Evolutionary conservation across 2,797 vertebrate species (phyloP).

Genomic region (Crenuchus spilurus): DNA sequence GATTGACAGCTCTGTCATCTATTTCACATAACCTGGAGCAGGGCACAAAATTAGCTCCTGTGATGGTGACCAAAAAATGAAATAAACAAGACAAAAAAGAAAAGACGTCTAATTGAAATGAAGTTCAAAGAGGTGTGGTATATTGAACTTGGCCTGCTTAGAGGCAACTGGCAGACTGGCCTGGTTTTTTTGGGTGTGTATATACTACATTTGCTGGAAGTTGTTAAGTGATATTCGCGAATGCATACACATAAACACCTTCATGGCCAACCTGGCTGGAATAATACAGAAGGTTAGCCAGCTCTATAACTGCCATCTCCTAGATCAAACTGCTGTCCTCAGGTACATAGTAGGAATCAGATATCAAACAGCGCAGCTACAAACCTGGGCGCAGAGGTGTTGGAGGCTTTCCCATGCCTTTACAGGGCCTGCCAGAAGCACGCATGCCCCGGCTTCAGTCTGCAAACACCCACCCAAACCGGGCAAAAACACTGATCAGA

Average conservation of each 20-base stretch:
- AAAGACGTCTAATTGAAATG: slow-evolving; percentile 75
- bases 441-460: slow-evolving; percentile 55
- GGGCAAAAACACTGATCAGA: slow-evolving; percentile 31
- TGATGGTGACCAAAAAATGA: slow-evolving; percentile 79
- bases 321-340: slow-evolving; percentile 73
- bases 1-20: slow-evolving; percentile 73
- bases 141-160: slow-evolving; percentile 5
- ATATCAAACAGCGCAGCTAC: slow-evolving; percentile 67
- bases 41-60: slow-evolving; percentile 76
- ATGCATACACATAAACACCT: neutral
- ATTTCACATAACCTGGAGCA: slow-evolving; percentile 78
- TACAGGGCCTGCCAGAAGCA: slow-evolving; percentile 60
- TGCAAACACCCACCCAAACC: slow-evolving; percentile 52
- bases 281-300: slow-evolving; percentile 65
- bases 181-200: neutral
- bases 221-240: neutral
- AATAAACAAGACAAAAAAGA: slow-evolving; percentile 65
- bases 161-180: slow-evolving; percentile 10
- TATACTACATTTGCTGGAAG: neutral
- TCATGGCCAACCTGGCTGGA: slow-evolving; percentile 45
- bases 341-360: slow-evolving; percentile 68
- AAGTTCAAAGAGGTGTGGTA: slow-evolving; percentile 60
- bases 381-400: slow-evolving; percentile 57
- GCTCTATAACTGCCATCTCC: slow-evolving; percentile 66
- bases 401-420: slow-evolving; percentile 58